phyloP scores from a whole-genome alignment of 2,113 vertebrate species.

The Arvicanthis niloticus region DNA sequence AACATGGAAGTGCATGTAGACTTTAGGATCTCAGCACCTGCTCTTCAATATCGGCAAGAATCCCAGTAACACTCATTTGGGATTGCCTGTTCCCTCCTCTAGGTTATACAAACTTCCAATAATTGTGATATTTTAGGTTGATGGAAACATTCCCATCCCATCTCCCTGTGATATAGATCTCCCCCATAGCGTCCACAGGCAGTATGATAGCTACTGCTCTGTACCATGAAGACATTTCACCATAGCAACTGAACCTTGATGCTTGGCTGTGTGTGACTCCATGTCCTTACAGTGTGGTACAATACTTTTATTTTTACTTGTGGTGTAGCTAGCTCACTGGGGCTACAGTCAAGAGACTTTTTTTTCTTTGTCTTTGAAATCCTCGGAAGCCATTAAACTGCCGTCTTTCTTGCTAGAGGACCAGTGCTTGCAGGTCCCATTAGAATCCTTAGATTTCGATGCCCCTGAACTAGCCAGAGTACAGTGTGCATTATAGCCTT shows the following conservation, averaged over 20 bases:
- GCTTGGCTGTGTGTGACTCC: not conserved
- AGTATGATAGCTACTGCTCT: not conserved
- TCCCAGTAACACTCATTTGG: not conserved
- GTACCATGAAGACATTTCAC: not conserved
- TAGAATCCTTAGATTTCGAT: not conserved
- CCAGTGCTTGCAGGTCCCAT: not conserved
- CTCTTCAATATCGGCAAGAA: not conserved
- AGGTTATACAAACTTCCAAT: not conserved
- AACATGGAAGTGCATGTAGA: not conserved
- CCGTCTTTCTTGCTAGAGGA: not conserved
- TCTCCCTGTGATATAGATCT: not conserved
- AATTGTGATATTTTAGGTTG: not conserved
- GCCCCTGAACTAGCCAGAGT: not conserved
- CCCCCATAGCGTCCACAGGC: not conserved
- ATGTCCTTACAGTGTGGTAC: not conserved
- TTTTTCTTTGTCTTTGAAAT: not conserved
- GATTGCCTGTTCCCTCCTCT: not conserved
- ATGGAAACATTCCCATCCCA: not conserved
- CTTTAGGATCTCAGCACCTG: not conserved
- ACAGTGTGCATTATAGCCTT: not conserved
- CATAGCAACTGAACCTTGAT: not conserved
- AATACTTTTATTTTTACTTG: not conserved
- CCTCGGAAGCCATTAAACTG: not conserved
- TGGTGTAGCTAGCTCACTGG: not conserved
- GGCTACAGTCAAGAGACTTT: not conserved